Evolutionary conservation across 2,113 vertebrate species (phyloP), one percentile per base, ranked within the genome.

Genomic region (Nibea coibor): DNA sequence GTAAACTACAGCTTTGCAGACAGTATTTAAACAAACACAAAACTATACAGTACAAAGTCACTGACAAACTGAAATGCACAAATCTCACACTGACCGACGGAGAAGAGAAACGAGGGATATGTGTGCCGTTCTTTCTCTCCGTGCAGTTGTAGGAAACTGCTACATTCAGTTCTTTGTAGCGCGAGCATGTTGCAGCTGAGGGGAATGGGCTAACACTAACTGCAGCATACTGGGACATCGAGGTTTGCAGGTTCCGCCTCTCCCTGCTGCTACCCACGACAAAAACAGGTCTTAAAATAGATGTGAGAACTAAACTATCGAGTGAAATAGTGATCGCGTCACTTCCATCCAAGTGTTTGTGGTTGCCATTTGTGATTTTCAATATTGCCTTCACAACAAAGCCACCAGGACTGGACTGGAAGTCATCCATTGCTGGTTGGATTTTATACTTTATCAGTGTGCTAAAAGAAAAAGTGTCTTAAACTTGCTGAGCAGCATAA

Each of bases 1-100:
- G 77, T 91, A 88, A 91, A 85, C 73, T 73, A 61, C 8, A 77
- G 65, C 78, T 84, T 80, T 75, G 64, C 65, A 81, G 70, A 65
- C 11, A 80, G 22, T 74, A 77, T 63, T 58, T 11, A 69, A 39
- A 71, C 57, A 71, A 72, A 57, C 68, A 56, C 19, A 47, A 56
- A 72, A 56, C 31, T 26, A 17, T 64, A 82, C 67, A 84, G 51
- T 48, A 68, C n/a, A 82, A 76, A 66, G 24, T 10, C 68, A 70
- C 22, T 14, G n/a, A 22, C 16, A 78, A 59, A 59, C 39, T 65
- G 14, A 63, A 76, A 72, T 48, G 63, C 71, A 54, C 42, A 39
- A 57, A 9, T 78, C 16, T 63, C 24, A 61, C 48, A 61, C 10
- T 61, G 56, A 53, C 0, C 20, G 68, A 80, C 1, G 11, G 24